These are phyloP conservation scores for Manis pentadactyla DNA, from an alignment of 2,797 vertebrate genomes.

Conservation along the genomic window DNA sequence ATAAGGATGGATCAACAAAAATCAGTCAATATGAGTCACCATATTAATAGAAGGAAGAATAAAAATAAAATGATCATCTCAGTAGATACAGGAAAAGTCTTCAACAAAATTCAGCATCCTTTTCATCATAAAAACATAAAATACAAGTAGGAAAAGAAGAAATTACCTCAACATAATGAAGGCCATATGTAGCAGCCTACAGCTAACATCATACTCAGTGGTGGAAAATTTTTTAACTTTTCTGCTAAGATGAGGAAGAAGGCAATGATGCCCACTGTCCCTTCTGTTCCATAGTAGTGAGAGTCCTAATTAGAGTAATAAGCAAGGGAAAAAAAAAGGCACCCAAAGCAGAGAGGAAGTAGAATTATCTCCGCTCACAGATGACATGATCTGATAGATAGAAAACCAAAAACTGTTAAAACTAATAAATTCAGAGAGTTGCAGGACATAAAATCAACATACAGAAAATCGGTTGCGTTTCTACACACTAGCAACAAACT, in stretches of 20 bases:
- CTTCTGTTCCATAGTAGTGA: background rate
- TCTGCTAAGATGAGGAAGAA: background rate
- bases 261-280: background rate
- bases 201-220: background rate
- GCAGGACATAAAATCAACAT: background rate
- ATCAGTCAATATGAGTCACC: background rate
- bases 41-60: background rate
- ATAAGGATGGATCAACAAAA: background rate
- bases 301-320: background rate
- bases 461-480: background rate
- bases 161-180: background rate
- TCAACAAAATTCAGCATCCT: background rate
- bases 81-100: background rate
- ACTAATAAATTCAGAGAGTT: background rate
- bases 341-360: background rate
- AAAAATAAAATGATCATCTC: background rate
- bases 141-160: background rate
- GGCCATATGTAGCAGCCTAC: background rate
- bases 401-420: background rate
- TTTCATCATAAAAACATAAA: background rate
- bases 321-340: background rate
- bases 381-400: background rate
- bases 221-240: background rate
- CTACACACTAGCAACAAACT: background rate
- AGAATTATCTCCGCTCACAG: background rate